Percentiles rank a stretch among this genome's conserved stretches.
Conservation (phyloP, 2,113 vertebrate genomes). For the Rhinolophus ferrumequinum region DNA sequence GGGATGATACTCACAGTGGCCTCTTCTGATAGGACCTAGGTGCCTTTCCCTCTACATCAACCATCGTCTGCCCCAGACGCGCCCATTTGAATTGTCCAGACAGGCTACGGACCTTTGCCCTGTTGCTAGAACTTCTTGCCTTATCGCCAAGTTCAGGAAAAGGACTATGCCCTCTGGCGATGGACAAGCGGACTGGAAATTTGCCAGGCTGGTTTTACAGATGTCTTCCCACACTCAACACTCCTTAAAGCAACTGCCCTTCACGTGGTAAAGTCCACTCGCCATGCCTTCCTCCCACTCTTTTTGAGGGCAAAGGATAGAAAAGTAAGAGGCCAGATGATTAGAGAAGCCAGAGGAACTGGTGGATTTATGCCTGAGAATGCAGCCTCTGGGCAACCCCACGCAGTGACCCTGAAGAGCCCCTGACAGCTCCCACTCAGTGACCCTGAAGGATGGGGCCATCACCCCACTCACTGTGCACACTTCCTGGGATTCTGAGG, state of each 20-base stretch:
- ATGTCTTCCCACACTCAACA: not conserved
- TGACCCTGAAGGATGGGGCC: not conserved
- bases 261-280: not conserved
- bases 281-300: not conserved
- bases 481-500: not conserved
- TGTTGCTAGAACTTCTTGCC: not conserved
- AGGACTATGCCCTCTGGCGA: not conserved
- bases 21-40: not conserved
- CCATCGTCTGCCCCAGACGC: not conserved
- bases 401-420: too few species aligned
- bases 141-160: constrained; percentile 11
- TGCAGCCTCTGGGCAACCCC: too few species aligned
- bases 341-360: not conserved
- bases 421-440: too few species aligned
- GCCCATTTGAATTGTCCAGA: not conserved
- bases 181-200: not conserved
- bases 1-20: too few species aligned
- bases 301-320: not conserved
- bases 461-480: not conserved
- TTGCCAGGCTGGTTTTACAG: not conserved
- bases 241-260: not conserved
- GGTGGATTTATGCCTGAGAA: not conserved
- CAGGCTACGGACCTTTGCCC: not conserved
- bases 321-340: not conserved
- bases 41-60: not conserved